A percentile compares a stretch with the other conserved stretches of the same genome.
Evolutionary conservation across 2,888 invertebrate genomes (phyloP).

Genomic region (Limnephilus marmoratus): DNA sequence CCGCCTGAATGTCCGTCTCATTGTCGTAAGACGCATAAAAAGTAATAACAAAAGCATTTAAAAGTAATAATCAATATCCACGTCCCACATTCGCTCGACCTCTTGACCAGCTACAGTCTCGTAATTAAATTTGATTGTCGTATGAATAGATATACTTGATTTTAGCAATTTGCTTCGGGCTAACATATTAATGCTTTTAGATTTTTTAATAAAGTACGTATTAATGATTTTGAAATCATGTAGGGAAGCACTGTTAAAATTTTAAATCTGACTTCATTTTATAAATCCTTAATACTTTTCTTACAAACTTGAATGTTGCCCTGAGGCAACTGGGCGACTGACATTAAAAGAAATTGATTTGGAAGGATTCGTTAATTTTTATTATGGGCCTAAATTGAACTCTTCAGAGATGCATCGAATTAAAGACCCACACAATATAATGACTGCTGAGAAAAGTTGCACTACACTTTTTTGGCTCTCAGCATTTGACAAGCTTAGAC

Average conservation of each 20-base stretch:
- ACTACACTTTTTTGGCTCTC: not conserved
- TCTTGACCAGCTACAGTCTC: conserved; percentile 32
- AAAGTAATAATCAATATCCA: conserved; percentile 1
- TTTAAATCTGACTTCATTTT: not conserved
- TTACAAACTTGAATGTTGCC: not conserved
- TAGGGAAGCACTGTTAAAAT: not conserved
- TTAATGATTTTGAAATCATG: not conserved
- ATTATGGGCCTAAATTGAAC: too few species aligned
- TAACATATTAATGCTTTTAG: not conserved
- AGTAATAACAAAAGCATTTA: conserved; percentile 8
- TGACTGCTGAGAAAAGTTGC: too few species aligned
- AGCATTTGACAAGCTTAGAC: not conserved
- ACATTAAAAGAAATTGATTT: not conserved
- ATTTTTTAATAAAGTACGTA: not conserved
- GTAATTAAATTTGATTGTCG: conserved; percentile 2
- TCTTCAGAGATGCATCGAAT: not conserved
- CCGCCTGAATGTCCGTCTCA: conserved; percentile 51
- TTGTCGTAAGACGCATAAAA: conserved; percentile 44
- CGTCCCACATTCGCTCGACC: conserved; percentile 44
- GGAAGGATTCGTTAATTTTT: not conserved
- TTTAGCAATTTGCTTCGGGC: conserved; percentile 11
- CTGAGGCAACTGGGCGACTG: too few species aligned
- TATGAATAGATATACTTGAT: not conserved
- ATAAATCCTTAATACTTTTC: not conserved
- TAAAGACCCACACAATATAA: not conserved